phyloP scores from a whole-genome alignment of 2,888 invertebrate genomes.

The Xanthorhoe designata region DNA sequence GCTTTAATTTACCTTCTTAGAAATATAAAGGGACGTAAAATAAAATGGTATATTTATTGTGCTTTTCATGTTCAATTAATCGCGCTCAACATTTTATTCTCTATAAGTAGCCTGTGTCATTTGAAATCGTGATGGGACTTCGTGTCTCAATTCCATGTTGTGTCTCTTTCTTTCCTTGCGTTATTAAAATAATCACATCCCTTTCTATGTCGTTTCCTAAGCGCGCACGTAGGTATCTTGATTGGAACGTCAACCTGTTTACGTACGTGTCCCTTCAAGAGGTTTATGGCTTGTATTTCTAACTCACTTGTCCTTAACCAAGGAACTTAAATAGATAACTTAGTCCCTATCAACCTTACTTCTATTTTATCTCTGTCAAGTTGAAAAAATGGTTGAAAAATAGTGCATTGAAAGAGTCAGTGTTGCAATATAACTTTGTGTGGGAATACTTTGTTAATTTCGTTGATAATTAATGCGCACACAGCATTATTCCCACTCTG shows the following conservation, averaged over 20 bases:
- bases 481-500: slow-evolving; percentile 42
- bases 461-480: slow-evolving; percentile 43
- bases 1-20: slow-evolving; percentile 10
- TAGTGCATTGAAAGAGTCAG: slow-evolving; percentile 35
- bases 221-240: slow-evolving; percentile 57
- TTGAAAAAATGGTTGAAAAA: slow-evolving; percentile 24
- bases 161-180: slow-evolving; percentile 48
- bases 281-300: slow-evolving; percentile 43
- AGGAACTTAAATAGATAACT: neutral
- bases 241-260: slow-evolving; percentile 69
- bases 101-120: slow-evolving; percentile 47
- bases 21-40: slow-evolving; percentile 15
- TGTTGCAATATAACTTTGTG: slow-evolving; percentile 40
- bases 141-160: slow-evolving; percentile 46
- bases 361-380: slow-evolving; percentile 18
- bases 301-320: slow-evolving; percentile 31
- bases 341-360: neutral
- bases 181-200: slow-evolving; percentile 46
- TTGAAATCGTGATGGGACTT: slow-evolving; percentile 53
- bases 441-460: slow-evolving; percentile 43
- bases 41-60: slow-evolving; percentile 19
- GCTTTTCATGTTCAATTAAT: slow-evolving; percentile 38
- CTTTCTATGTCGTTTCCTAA: slow-evolving; percentile 52
- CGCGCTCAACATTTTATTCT: slow-evolving; percentile 34
- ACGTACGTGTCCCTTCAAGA: slow-evolving; percentile 51